phyloP scores from a whole-genome alignment of 2,888 invertebrate genomes.

The Mesochorus sp. region DNA sequence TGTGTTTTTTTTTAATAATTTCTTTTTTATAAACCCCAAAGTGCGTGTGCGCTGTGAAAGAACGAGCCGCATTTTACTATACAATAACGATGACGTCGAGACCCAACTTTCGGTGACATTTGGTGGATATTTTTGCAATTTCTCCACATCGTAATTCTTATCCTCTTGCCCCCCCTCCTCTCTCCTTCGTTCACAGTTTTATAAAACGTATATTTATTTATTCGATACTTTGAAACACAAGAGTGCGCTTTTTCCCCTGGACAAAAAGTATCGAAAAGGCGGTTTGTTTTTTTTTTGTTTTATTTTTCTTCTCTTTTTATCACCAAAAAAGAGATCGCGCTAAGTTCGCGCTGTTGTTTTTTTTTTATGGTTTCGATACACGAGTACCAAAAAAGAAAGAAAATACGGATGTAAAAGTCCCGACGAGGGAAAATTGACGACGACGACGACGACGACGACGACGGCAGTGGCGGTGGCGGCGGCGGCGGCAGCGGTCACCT shows the following conservation, averaged over 20 bases:
- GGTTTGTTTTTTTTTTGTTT: background rate
- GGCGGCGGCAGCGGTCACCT: constrained; percentile 21
- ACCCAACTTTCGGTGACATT: constrained; percentile 57
- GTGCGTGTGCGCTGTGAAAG: constrained; percentile 14
- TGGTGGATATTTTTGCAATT: constrained; percentile 28
- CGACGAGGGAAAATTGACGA: too few species aligned
- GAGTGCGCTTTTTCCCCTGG: background rate
- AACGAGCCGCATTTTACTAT: constrained; percentile 4
- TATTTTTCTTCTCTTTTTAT: background rate
- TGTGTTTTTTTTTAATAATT: too few species aligned
- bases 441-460: too few species aligned
- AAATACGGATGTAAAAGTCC: constrained; percentile 33
- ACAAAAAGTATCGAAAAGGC: too few species aligned
- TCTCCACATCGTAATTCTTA: constrained; percentile 16
- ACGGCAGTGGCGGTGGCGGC: too few species aligned
- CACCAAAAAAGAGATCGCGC: background rate
- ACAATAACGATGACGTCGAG: constrained; percentile 46
- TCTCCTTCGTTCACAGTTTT: background rate
- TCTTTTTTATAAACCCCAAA: too few species aligned
- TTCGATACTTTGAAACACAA: background rate
- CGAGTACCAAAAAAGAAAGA: too few species aligned
- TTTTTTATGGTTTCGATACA: too few species aligned
- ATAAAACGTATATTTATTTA: background rate
- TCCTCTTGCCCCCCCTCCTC: background rate
- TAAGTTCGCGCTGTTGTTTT: background rate